A percentile compares a stretch with the other conserved stretches of the same genome.
Conservation (phyloP, 2,888 invertebrate species). For the Pseudococcus longispinus region DNA sequence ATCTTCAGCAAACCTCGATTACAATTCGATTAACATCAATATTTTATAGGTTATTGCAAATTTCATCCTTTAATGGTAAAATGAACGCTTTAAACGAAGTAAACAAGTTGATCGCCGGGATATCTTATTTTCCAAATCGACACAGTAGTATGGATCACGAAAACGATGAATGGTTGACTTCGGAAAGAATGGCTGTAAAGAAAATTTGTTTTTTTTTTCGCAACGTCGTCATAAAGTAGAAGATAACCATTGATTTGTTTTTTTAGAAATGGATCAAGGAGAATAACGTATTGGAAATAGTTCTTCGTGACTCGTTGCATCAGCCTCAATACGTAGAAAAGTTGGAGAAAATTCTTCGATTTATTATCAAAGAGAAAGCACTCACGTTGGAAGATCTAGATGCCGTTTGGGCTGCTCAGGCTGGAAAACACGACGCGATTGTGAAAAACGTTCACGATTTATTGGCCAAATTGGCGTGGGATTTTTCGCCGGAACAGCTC, state of each 20-base stretch:
- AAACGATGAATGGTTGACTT: slow-evolving; percentile 85
- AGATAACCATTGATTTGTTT: slow-evolving; percentile 51
- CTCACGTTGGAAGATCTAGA: slow-evolving; percentile 90
- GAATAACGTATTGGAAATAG: slow-evolving; percentile 93
- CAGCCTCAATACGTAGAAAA: slow-evolving; percentile 98
- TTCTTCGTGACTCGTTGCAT: slow-evolving; percentile 92
- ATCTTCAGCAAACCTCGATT: background rate
- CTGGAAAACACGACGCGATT: slow-evolving; percentile 97
- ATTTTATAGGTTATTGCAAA: slow-evolving; percentile 78
- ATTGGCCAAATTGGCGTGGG: slow-evolving; percentile 96
- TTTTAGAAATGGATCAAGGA: slow-evolving; percentile 91
- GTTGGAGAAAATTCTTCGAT: slow-evolving; percentile 94
- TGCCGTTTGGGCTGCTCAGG: slow-evolving; percentile 96
- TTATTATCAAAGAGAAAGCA: slow-evolving; percentile 92
- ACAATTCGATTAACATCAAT: background rate
- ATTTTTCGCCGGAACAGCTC: slow-evolving; percentile 95
- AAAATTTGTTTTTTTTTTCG: background rate
- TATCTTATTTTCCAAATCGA: slow-evolving; percentile 85
- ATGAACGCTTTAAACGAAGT: slow-evolving; percentile 99
- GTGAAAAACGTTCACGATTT: slow-evolving; percentile 97
- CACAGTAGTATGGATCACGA: slow-evolving; percentile 74
- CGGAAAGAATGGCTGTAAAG: slow-evolving; percentile 91
- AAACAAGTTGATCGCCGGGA: slow-evolving; percentile 92
- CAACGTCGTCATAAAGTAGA: background rate
- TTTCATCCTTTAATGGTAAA: slow-evolving; percentile 97